These are phyloP conservation scores for Phallusia fumigata DNA, from an alignment of 23 tunicate species.

Conservation along the genomic window DNA sequence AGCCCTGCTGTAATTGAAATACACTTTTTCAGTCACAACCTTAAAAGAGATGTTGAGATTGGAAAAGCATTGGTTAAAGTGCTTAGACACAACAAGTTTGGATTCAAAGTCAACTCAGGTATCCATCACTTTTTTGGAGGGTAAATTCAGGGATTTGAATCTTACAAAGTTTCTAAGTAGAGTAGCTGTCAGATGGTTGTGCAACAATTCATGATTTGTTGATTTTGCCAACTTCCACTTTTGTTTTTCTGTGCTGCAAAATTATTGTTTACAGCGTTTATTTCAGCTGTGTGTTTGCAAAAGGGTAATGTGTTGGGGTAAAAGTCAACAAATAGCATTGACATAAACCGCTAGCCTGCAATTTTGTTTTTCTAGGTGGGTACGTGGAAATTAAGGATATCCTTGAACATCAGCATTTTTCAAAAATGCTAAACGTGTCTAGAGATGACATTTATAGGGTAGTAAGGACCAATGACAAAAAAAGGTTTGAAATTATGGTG, in stretches of 20 bases:
- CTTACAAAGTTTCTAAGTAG: too few species aligned
- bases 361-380: neutral
- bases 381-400: slow-evolving; percentile 3
- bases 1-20: too few species aligned
- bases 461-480: slow-evolving; percentile 3
- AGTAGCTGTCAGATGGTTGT: too few species aligned
- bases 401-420: slow-evolving; percentile 9
- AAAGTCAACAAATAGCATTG: too few species aligned
- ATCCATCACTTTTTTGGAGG: too few species aligned
- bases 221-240: too few species aligned
- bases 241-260: too few species aligned
- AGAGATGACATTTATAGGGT: slow-evolving; percentile 12
- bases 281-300: too few species aligned
- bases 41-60: slow-evolving; percentile 16
- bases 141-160: too few species aligned
- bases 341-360: neutral
- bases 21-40: neutral
- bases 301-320: too few species aligned
- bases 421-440: neutral
- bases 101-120: slow-evolving; percentile 72
- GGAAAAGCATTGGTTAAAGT: slow-evolving; percentile 45
- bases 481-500: neutral
- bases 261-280: too few species aligned
- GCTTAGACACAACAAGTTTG: slow-evolving; percentile 69
- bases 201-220: too few species aligned